Base-by-base conservation (phyloP, 2,888 invertebrate genomes). In the Ochropleura leucogaster region DNA sequence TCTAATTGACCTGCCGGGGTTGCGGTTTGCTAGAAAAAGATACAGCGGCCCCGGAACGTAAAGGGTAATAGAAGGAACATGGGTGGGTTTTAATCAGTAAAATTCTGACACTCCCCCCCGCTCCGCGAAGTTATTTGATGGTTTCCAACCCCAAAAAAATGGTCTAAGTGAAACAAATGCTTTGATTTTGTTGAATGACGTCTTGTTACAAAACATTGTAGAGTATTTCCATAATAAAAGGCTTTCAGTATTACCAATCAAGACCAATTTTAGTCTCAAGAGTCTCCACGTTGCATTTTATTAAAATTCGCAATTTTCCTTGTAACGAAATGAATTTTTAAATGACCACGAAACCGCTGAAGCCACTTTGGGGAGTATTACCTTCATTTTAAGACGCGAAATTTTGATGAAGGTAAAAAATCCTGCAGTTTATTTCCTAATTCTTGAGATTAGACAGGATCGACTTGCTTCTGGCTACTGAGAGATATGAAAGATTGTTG, bases 241-340 rank as follows among this genome's bases (percentile, higher is more conserved):
- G 18, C 16, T 14, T 81, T 55, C 49, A 20, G 12, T 66, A 46
- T 74, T 46, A 72, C 12, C 59, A 68, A 64, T 59, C 67, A 69
- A 16, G 49, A 18, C n/a, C 4, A 53, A 62, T 74, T 72, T 70
- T 68, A 46, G 40, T 73, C 77, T 68, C 72, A 62, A 69, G 40
- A 53, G 68, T 55, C 49, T 42, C 62, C 42, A 65, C 53, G 70
- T 70, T 83, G 74, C 85, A 82, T 85, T 82, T 82, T 65, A 82
- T 74, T 72, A 83, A 83, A 84, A 83, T 55, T 65, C 42, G 42
- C 78, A 78, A 78, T 82, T 82, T 85, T 80, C 68, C 83, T 73
- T 85, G 77, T 77, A 67, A 74, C 72, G 20, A 68, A 84, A 85
- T 85, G 57, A 83, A 83, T 79, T 85, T 80, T 82, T 80, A 77